phyloP scores from a whole-genome alignment of 2,113 vertebrate species.

The Podarcis muralis region DNA sequence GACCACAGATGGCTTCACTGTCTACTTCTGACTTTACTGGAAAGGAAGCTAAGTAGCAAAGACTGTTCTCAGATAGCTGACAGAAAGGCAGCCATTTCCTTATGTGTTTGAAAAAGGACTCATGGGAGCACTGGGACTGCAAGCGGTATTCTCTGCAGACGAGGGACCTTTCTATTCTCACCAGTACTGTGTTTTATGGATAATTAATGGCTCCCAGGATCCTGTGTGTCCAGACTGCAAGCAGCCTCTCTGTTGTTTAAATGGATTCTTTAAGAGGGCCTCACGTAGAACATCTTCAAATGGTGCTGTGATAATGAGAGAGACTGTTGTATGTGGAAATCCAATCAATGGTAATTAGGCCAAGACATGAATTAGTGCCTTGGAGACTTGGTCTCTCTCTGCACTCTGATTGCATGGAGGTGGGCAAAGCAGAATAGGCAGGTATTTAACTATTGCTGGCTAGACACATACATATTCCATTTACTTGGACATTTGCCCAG shows the following conservation, averaged over 20 bases:
- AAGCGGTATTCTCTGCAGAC: background rate
- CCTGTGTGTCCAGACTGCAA: background rate
- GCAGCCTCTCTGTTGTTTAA: background rate
- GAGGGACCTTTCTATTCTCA: background rate
- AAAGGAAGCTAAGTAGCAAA: background rate
- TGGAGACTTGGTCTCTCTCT: slow-evolving; percentile 5
- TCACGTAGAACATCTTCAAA: background rate
- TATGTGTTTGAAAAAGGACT: background rate
- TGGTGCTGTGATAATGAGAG: background rate
- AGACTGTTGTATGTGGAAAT: background rate
- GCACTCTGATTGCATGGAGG: background rate
- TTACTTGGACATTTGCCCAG: background rate
- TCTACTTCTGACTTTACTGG: background rate
- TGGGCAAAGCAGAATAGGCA: background rate
- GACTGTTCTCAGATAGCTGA: background rate
- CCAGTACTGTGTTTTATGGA: background rate
- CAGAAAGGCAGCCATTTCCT: background rate
- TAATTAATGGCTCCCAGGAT: background rate
- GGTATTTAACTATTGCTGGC: slow-evolving; percentile 1
- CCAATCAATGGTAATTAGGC: background rate
- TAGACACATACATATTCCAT: background rate
- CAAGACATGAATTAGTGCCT: background rate
- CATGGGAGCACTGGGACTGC: too few species aligned
- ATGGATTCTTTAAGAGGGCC: background rate
- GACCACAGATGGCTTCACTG: background rate